A percentile compares a stretch with the other conserved stretches of the same genome.
phyloP scores from a whole-genome alignment of 2,797 vertebrate genomes.

The Melanotaenia parkinsoni region DNA sequence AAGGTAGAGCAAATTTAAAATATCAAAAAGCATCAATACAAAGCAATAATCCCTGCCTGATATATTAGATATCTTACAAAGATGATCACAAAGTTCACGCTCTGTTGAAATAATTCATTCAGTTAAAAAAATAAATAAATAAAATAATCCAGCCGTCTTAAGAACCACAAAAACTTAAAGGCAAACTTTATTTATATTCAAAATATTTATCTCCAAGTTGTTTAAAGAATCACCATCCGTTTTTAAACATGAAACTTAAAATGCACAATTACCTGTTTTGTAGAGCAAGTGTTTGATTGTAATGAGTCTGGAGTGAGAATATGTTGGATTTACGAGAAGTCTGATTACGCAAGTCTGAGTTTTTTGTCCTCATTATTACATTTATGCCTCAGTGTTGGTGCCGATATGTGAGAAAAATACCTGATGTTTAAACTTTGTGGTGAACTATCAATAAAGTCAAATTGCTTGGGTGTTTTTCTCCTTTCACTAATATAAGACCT shows the following conservation, averaged over 20 bases:
- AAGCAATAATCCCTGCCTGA: neutral
- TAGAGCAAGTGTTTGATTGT: neutral
- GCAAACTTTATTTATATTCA: neutral
- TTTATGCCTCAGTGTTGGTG: neutral
- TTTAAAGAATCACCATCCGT: neutral
- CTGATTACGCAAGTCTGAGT: neutral
- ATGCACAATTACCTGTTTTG: too few species aligned
- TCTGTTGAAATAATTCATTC: neutral
- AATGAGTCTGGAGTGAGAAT: neutral
- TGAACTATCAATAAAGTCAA: neutral
- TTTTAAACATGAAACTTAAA: neutral
- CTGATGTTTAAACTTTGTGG: neutral
- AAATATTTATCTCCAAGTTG: neutral
- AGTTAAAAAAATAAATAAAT: neutral
- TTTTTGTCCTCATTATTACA: neutral
- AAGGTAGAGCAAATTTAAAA: neutral
- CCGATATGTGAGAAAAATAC: neutral
- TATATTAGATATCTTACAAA: neutral
- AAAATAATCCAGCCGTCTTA: too few species aligned
- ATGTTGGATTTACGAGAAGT: neutral
- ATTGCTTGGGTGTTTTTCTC: neutral
- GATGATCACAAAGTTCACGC: neutral
- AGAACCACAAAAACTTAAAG: neutral
- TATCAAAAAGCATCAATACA: slow-evolving; percentile 5
- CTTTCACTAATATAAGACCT: neutral